Base-by-base conservation (phyloP, 2,888 invertebrate genomes). In the Acanthosepion lycidas region DNA sequence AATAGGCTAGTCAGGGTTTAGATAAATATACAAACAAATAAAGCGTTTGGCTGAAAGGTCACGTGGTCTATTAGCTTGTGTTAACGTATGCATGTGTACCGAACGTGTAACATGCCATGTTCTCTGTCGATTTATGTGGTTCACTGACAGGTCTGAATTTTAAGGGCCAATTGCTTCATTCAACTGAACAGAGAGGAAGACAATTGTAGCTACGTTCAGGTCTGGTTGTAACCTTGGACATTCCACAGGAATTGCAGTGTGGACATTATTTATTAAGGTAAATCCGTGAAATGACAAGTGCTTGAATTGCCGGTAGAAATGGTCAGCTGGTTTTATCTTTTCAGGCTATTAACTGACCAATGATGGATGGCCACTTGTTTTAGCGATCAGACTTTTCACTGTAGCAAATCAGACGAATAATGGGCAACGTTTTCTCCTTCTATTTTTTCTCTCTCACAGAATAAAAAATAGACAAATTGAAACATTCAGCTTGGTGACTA, bases 61-160 rank as follows among this genome's bases (percentile, higher is more conserved):
- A 78, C 78, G 78, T 78, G 78, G n/a, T 78, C 78, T 78, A 78
- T 78, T 78, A 78, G 33, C 78, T 78, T 78, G n/a, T 78, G n/a
- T n/a, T 15, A n/a, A n/a, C 12, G 78, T 78, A 33, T n/a, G 78
- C 78, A 15, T 33, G 78, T 78, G 78, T 78, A 18, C 18, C 12
- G 78, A 78, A 78, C 78, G 78, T 78, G 78, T 15, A n/a, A n/a
- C 78, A n/a, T 78, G 9, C 33, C 78, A 33, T 33, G 78, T 78
- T n/a, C 33, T 1, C 2, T 15, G 9, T 15, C 78, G 5, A 78
- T 78, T 78, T 78, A 78, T 78, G 78, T 78, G 78, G n/a, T 78
- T n/a, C 33, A 33, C n/a, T 78, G 78, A 78, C 78, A 78, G n/a
- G n/a, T 78, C 78, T 33, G 78, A 33, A 78, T 78, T 78, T 78